These are phyloP conservation scores for Buphagus erythrorhynchus DNA, from an alignment of 2,797 vertebrate species.

Conservation along the genomic window DNA sequence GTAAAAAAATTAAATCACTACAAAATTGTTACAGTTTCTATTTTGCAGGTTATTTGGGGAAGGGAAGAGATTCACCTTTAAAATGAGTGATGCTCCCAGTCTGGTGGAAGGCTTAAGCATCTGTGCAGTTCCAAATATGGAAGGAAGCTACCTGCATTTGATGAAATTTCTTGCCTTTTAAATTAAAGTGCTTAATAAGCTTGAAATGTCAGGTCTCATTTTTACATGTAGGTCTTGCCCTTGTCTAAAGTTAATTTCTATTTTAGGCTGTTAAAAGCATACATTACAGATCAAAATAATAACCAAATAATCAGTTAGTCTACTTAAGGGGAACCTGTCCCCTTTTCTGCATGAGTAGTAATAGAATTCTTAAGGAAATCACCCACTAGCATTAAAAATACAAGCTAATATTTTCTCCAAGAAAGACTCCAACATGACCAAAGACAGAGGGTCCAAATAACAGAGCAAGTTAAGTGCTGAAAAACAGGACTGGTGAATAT, in stretches of 20 bases:
- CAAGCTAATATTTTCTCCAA: not conserved
- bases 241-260: constrained; percentile 20
- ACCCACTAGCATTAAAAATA: not conserved
- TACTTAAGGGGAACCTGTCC: not conserved
- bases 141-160: not conserved
- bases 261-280: not conserved
- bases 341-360: not conserved
- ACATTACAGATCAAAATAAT: constrained; percentile 29
- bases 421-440: not conserved
- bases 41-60: not conserved
- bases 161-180: constrained; percentile 28
- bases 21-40: not conserved
- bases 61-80: not conserved
- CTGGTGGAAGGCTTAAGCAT: not conserved
- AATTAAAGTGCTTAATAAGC: constrained; percentile 26
- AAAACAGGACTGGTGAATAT: not conserved
- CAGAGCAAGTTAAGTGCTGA: not conserved
- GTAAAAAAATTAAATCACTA: not conserved
- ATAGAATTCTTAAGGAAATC: not conserved
- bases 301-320: not conserved
- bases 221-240: constrained; percentile 4
- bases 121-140: not conserved
- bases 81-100: not conserved
- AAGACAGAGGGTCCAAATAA: not conserved
- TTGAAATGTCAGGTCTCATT: constrained; percentile 51